Evolutionary conservation across 2,113 vertebrate species (phyloP), one percentile per base, ranked within the genome.

Genomic region (Thalassoma bifasciatum): DNA sequence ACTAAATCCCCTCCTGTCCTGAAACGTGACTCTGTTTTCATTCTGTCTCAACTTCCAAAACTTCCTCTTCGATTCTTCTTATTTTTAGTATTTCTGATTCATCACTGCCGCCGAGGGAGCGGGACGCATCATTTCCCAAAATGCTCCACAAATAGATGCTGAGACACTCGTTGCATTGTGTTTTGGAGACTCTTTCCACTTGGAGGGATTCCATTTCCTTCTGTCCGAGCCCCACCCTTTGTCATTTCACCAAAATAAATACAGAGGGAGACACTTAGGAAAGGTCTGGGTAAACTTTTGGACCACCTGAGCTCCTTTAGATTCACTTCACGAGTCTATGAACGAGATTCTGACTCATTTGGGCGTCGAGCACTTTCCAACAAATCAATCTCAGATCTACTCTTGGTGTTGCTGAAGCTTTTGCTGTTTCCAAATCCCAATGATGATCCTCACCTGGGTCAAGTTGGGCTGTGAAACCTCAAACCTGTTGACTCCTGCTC

Each of bases 41-140:
- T 68, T 59, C 44, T 86, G 78, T 81, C 65, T 61, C 81, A 73
- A 42, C 46, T 12, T 38, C 56, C 54, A 69, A 85, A 68, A 66
- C 77, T 85, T 90, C 88, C 84, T 78, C 69, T 63, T 67, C 78
- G 52, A 61, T 62, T 67, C 9, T 69, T 63, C 38, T 59, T 83
- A 84, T 82, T 83, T 81, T 88, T 83, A 79, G 77, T 60, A 23
- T 44, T 77, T 49, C 53, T 67, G 0, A 36, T 61, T 37, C 47
- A 23, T 10, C 21, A 2, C 22, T 0, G 60, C 37, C 8, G n/a
- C 58, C n/a, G 37, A 23, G 49, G 52, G 66, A 77, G 8, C 44
- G 14, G 13, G 66, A 13, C 49, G 50, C 47, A 54, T 79, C 61
- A 66, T 83, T 88, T 90, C 77, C 86, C 56, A 58, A 23, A 54